Conservation (phyloP, 2,888 invertebrate genomes). For the Gymnoscelis rufifasciata region DNA sequence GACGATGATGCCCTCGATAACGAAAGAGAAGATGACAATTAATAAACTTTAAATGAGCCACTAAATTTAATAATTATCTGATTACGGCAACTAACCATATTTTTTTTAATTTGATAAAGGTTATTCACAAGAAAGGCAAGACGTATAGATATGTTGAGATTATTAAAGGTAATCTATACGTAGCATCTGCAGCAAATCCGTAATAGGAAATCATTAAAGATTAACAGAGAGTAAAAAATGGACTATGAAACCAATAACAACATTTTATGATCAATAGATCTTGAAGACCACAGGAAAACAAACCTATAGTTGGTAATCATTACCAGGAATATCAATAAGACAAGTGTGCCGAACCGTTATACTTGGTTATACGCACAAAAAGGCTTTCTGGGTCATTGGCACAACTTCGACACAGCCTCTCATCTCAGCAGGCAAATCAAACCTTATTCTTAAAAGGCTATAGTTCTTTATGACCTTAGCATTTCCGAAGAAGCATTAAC, state of each 20-base stretch:
- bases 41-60: neutral
- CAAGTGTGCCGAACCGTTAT: slow-evolving; percentile 73
- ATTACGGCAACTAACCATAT: neutral
- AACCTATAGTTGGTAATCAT: slow-evolving; percentile 52
- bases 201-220: slow-evolving; percentile 3
- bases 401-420: slow-evolving; percentile 48
- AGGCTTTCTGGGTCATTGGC: slow-evolving; percentile 73
- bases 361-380: slow-evolving; percentile 55
- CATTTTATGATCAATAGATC: slow-evolving; percentile 1
- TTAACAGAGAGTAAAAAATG: neutral
- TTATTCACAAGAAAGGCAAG: slow-evolving; percentile 1
- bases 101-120: neutral
- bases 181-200: neutral
- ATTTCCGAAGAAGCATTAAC: neutral
- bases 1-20: slow-evolving; percentile 13
- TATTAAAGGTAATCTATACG: neutral
- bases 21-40: slow-evolving; percentile 6
- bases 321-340: slow-evolving; percentile 67
- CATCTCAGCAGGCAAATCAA: slow-evolving; percentile 12
- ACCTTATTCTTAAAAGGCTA: slow-evolving; percentile 8
- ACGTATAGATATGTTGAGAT: neutral
- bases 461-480: neutral
- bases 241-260: neutral
- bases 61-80: neutral
- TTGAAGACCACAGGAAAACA: slow-evolving; percentile 21